Percentiles rank a stretch among this genome's conserved stretches.
Conservation (phyloP, 2,113 vertebrate species). For the human (Homo sapiens) region DNA sequence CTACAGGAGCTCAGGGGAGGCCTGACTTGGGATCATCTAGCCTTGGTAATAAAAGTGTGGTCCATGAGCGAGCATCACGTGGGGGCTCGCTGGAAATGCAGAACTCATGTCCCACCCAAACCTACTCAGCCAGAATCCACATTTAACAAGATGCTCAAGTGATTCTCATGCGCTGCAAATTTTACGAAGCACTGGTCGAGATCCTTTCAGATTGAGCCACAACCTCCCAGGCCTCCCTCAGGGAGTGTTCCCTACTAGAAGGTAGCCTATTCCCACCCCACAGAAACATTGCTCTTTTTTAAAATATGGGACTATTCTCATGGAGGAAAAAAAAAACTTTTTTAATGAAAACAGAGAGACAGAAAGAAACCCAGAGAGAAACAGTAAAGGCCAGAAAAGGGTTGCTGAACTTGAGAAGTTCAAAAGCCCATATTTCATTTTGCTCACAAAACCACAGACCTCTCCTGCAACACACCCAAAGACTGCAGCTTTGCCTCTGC, state of each 20-base stretch:
- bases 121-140: not conserved
- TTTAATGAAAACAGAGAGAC: not conserved
- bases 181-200: not conserved
- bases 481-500: not conserved
- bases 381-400: not conserved
- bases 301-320: not conserved
- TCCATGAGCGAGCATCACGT: not conserved
- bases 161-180: not conserved
- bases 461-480: conserved; percentile 43
- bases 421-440: conserved; percentile 26
- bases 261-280: not conserved
- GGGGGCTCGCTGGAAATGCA: not conserved
- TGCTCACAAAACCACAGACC: conserved; percentile 46
- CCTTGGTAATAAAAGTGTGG: not conserved
- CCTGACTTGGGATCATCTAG: not conserved
- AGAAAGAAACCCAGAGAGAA: not conserved
- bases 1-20: not conserved
- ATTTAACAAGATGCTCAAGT: not conserved
- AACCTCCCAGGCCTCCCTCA: not conserved
- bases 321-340: not conserved
- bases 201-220: not conserved
- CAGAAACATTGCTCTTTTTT: not conserved
- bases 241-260: not conserved
- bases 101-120: not conserved
- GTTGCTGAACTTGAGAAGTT: not conserved